Conservation (phyloP, 2,113 vertebrate genomes). For the Naja naja region DNA sequence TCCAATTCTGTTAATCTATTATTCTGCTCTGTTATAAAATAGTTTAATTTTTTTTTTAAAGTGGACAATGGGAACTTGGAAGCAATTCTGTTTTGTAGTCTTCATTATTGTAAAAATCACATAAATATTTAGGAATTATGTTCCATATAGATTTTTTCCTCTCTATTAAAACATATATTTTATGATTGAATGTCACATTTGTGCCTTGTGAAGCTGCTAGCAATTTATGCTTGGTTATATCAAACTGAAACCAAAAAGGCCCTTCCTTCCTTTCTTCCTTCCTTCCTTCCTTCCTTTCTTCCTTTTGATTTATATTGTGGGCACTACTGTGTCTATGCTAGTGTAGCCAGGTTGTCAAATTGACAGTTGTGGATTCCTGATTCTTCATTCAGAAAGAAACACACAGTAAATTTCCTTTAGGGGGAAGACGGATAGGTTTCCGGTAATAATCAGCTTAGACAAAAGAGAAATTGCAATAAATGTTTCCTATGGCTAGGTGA, state of each 20-base stretch:
- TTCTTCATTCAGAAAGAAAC: background rate
- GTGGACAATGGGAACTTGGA: conserved; percentile 1
- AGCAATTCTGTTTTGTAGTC: conserved; percentile 11
- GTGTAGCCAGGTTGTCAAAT: background rate
- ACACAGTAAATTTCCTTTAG: background rate
- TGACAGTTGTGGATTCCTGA: background rate
- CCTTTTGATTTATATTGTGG: background rate
- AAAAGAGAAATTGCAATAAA: background rate
- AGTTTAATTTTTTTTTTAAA: background rate
- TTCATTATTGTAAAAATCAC: conserved; percentile 39
- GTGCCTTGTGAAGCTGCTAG: conserved; percentile 7
- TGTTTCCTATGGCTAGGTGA: background rate
- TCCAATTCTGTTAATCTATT: background rate
- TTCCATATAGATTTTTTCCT: conserved; percentile 17
- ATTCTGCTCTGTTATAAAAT: background rate
- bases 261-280: background rate
- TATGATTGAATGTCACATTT: conserved; percentile 14
- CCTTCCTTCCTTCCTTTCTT: background rate
- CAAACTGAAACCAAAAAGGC: background rate
- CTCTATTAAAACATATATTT: background rate
- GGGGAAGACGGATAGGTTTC: background rate
- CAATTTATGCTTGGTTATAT: background rate
- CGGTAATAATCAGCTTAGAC: background rate
- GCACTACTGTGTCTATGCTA: background rate
- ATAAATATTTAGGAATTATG: conserved; percentile 1